Evolutionary conservation across 2,888 invertebrate species (phyloP), one percentile per base, ranked within the genome.

Genomic region (Limenitis camilla): DNA sequence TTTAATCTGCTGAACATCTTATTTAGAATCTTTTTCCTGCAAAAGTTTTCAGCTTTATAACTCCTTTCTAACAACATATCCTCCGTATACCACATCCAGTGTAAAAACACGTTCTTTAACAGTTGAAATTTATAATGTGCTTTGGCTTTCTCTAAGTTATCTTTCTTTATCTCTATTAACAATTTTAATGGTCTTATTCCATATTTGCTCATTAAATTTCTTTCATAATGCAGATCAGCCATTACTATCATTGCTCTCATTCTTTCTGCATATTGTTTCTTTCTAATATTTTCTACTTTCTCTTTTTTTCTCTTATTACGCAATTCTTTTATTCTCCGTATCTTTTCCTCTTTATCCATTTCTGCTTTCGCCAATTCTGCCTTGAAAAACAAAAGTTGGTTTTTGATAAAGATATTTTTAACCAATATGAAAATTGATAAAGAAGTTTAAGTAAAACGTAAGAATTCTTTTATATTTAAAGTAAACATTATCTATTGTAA

Each of bases 271-370:
- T 80, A 72, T 61, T 89, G 89, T 69, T 90, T 91, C 63, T 90
- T 90, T 57, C 89, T 75, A 53, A 91, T 89, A 63, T 88, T 90
- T 29, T 91, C 88, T 61, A 89, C 79, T 71, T 91, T 91, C 66
- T 92, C 89, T 61, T 81, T 88, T 51, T 82, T 89, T 19, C 90
- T 82, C 65, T 89, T 91, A 57, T 92, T 90, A 64, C 89, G 90
- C 33, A 92, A 82, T 54, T 91, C 90, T 66, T 90, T 88, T 6
- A 90, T 84, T 50, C 89, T 84, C 66, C 89, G 84, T 19, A 81
- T 79, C 69, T 91, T 90, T 42, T 90, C 89, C 73, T 91, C 91
- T 67, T 91, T 91, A 53, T 91, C 89, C 74, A 89, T 79, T 71
- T 84, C 83, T 53, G 86, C 83, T 67, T 86, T 88, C 11, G 85